Evolutionary conservation across 2,797 vertebrate species (phyloP).

Genomic region (Myotis daubentonii): DNA sequence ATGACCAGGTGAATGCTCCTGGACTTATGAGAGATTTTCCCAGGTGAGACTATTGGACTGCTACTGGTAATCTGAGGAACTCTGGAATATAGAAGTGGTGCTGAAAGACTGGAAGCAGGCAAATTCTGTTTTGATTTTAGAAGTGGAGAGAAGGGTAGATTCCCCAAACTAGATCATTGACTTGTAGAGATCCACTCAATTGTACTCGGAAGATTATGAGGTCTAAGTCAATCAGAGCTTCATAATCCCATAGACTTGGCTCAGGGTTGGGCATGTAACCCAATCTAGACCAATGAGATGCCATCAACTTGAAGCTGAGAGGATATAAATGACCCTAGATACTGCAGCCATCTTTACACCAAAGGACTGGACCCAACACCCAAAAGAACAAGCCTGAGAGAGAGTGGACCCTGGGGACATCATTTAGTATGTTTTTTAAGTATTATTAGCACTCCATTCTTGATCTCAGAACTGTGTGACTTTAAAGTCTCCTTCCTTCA

Average conservation of each 20-base stretch:
- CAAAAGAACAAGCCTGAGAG: not conserved
- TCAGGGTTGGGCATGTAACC: not conserved
- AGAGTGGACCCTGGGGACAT: not conserved
- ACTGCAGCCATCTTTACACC: not conserved
- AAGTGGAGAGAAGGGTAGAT: not conserved
- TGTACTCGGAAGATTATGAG: not conserved
- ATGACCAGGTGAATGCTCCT: not conserved
- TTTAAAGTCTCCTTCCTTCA: not conserved
- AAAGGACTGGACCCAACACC: not conserved
- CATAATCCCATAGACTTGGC: not conserved
- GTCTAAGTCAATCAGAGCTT: not conserved
- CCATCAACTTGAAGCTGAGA: not conserved
- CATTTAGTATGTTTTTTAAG: not conserved
- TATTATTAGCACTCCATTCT: not conserved
- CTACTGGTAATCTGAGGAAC: not conserved
- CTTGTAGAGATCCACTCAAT: not conserved
- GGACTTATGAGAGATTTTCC: not conserved
- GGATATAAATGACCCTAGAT: not conserved
- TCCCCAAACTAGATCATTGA: not conserved
- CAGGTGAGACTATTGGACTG: not conserved
- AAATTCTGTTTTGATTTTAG: constrained; percentile 26
- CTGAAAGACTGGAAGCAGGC: not conserved
- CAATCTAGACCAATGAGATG: not conserved
- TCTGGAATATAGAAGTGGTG: not conserved
- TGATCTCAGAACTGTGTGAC: not conserved